A percentile compares a stretch with the other conserved stretches of the same genome.
phyloP scores from a whole-genome alignment of 2,888 invertebrate genomes.

The Lasiommata megera region DNA sequence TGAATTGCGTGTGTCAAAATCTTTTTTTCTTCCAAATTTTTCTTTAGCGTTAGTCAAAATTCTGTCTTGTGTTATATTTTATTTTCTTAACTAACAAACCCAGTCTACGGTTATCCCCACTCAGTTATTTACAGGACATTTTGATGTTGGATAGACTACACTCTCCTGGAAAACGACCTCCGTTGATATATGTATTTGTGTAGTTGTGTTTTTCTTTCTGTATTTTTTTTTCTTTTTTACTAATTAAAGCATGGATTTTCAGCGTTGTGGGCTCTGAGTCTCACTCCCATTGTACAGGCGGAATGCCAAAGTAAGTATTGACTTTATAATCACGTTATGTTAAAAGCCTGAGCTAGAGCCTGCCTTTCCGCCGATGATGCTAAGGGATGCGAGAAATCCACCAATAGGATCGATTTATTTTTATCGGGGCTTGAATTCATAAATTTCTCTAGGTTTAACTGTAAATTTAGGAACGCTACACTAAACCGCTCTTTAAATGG shows the following conservation, averaged over 20 bases:
- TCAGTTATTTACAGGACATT: conserved; percentile 74
- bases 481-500: too few species aligned
- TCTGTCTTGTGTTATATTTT: not conserved
- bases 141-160: not conserved
- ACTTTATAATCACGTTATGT: conserved; percentile 7
- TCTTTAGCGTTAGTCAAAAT: not conserved
- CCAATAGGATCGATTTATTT: not conserved
- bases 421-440: too few species aligned
- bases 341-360: conserved; percentile 4
- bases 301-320: conserved; percentile 80
- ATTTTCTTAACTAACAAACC: conserved; percentile 34
- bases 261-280: conserved; percentile 78
- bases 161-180: not conserved
- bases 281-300: conserved; percentile 76
- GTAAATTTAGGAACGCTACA: too few species aligned
- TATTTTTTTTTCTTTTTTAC: conserved; percentile 63
- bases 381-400: not conserved
- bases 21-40: not conserved
- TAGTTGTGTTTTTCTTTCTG: conserved; percentile 38
- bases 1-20: not conserved
- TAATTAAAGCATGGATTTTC: conserved; percentile 80
- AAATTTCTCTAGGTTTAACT: too few species aligned
- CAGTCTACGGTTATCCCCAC: conserved; percentile 54
- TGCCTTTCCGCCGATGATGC: not conserved
- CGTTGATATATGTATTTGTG: conserved; percentile 28